A percentile compares a stretch with the other conserved stretches of the same genome.
Conservation (phyloP, 2,797 vertebrate species). For the Poeciliopsis presidionis region DNA sequence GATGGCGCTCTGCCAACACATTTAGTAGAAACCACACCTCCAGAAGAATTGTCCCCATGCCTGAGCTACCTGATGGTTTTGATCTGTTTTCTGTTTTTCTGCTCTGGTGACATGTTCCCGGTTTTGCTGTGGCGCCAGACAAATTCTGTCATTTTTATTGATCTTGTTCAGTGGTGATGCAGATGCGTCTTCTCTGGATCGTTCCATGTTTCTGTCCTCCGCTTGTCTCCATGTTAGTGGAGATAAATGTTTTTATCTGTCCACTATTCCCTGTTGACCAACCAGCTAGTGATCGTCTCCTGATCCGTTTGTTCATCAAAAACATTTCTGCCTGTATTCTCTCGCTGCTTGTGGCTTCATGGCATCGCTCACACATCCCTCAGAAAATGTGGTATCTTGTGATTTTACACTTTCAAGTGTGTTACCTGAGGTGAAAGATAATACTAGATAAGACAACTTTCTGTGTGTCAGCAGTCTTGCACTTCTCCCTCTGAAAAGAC, state of each 20-base stretch:
- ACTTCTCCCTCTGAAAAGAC: neutral
- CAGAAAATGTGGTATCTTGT: neutral
- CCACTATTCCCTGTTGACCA: neutral
- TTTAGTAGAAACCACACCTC: too few relatives aligned
- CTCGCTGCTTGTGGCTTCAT: neutral
- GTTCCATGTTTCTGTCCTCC: too few relatives aligned
- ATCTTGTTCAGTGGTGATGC: too few relatives aligned
- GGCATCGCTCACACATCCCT: neutral
- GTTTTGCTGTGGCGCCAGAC: too few relatives aligned
- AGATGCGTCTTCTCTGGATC: too few relatives aligned
- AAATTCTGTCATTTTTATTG: too few relatives aligned
- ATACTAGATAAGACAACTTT: neutral
- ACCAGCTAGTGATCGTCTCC: neutral
- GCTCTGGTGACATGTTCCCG: too few relatives aligned
- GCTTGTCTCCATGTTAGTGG: too few relatives aligned
- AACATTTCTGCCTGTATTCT: neutral
- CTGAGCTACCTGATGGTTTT: too few relatives aligned
- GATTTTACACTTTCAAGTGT: constrained; percentile 1
- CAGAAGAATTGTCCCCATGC: too few relatives aligned
- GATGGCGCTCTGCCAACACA: neutral
- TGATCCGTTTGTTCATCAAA: neutral
- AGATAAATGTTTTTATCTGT: neutral
- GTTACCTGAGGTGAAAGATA: neutral
- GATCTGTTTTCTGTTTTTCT: too few relatives aligned
- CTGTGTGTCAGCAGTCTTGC: neutral